Conservation (phyloP, 2,888 invertebrate genomes). For the Aphidoletes aphidimyza region DNA sequence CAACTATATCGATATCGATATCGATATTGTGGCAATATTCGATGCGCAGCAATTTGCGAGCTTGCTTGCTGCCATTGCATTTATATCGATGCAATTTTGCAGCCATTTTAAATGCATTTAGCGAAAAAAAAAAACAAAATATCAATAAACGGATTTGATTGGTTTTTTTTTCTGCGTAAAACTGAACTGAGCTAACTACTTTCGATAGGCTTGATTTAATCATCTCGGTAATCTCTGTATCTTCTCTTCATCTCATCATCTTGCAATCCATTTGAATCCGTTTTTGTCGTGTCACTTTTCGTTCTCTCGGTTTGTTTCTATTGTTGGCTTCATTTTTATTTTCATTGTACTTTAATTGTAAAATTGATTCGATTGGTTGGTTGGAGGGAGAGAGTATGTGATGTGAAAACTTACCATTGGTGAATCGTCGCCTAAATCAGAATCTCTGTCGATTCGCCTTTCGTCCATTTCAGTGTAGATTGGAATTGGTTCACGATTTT, state of each 20-base stretch:
- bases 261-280: too few species aligned
- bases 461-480: constrained; percentile 80
- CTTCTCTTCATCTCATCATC: too few species aligned
- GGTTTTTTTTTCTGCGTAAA: too few species aligned
- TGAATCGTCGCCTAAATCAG: constrained; percentile 80
- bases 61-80: not conserved
- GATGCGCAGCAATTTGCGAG: not conserved
- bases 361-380: not conserved
- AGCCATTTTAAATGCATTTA: not conserved
- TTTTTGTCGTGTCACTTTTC: too few species aligned
- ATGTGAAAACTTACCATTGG: constrained; percentile 74
- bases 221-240: too few species aligned
- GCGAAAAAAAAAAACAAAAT: too few species aligned
- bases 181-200: too few species aligned
- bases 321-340: not conserved
- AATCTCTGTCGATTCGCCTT: constrained; percentile 73
- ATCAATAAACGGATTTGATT: too few species aligned
- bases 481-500: constrained; percentile 87
- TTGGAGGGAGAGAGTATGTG: not conserved
- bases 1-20: not conserved
- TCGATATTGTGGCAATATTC: not conserved
- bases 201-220: too few species aligned
- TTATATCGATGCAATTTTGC: not conserved
- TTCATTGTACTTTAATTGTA: not conserved
- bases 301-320: not conserved